phyloP scores from a whole-genome alignment of 2,797 vertebrate genomes.

The Psittacula echo region DNA sequence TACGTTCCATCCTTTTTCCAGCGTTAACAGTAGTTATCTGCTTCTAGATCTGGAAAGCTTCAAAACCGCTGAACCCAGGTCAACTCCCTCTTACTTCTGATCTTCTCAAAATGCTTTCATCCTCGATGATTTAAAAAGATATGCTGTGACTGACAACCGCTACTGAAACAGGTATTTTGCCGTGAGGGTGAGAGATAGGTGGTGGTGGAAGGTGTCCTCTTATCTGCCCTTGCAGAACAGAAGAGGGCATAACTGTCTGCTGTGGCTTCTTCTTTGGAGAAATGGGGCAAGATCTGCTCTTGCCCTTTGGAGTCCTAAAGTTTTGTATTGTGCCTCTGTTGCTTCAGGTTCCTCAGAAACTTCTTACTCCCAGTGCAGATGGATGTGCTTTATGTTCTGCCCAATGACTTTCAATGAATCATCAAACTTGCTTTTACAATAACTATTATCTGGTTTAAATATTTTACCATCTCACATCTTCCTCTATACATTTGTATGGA shows the following conservation, averaged over 20 bases:
- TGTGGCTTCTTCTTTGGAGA: neutral
- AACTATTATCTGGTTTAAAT: neutral
- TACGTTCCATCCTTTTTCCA: neutral
- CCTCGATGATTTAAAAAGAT: neutral
- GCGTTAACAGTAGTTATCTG: neutral
- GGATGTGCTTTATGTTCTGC: neutral
- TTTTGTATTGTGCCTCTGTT: fast-evolving
- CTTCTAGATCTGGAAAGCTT: neutral
- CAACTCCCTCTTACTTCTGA: neutral
- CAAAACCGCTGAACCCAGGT: neutral
- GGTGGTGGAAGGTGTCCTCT: neutral
- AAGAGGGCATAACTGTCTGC: neutral
- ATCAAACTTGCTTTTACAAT: neutral
- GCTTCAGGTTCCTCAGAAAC: neutral
- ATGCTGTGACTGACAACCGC: fast-evolving
- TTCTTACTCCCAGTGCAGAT: neutral
- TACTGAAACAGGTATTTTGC: neutral
- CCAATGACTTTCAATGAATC: neutral
- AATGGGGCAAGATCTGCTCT: neutral
- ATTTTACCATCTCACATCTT: neutral
- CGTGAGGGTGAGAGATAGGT: neutral
- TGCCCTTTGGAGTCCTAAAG: neutral
- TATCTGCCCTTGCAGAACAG: neutral
- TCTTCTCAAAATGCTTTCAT: neutral
- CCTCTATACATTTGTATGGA: neutral